A percentile compares a stretch with the other conserved stretches of the same genome.
These are phyloP conservation scores for Manduca sexta DNA, from an alignment of 1,140 invertebrate genomes.

Conservation along the genomic window DNA sequence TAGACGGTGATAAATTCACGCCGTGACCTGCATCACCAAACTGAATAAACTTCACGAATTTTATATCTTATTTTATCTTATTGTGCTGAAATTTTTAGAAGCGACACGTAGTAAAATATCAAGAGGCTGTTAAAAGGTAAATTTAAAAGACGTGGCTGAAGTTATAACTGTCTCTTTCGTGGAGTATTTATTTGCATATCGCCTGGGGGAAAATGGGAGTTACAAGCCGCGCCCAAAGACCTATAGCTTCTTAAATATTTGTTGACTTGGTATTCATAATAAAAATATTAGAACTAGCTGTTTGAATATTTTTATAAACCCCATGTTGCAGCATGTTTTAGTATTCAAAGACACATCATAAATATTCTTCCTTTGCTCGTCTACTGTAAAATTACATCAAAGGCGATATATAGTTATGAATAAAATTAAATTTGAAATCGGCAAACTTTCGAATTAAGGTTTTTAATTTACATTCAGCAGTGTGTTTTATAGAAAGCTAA, in stretches of 20 bases:
- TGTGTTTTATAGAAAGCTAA: conserved; percentile 2
- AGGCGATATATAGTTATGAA: too few relatives aligned
- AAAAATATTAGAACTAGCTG: neutral
- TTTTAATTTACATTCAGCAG: neutral
- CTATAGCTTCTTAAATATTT: conserved; percentile 4
- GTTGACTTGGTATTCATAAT: conserved; percentile 4
- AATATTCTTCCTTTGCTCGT: neutral
- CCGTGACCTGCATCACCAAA: conserved; percentile 52
- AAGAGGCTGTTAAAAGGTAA: conserved; percentile 54
- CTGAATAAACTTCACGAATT: conserved; percentile 36
- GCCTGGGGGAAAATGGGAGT: conserved; percentile 10
- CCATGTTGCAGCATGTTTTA: too few relatives aligned
- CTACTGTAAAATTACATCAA: too few relatives aligned
- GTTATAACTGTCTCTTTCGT: conserved; percentile 31
- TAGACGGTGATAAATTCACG: conserved; percentile 51
- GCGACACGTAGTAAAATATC: conserved; percentile 57
- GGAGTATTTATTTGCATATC: conserved; percentile 24
- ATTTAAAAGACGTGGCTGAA: conserved; percentile 49
- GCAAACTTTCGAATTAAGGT: neutral
- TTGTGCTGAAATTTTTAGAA: conserved; percentile 43
- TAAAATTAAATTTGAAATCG: too few relatives aligned
- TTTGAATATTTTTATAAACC: neutral
- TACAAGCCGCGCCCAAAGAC: conserved; percentile 5
- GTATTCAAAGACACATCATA: neutral
- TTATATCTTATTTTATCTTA: conserved; percentile 44